Percentiles rank a stretch among this genome's conserved stretches.
Evolutionary conservation across 1,140 invertebrate genomes (phyloP).

Genomic region (Cepaea nemoralis): DNA sequence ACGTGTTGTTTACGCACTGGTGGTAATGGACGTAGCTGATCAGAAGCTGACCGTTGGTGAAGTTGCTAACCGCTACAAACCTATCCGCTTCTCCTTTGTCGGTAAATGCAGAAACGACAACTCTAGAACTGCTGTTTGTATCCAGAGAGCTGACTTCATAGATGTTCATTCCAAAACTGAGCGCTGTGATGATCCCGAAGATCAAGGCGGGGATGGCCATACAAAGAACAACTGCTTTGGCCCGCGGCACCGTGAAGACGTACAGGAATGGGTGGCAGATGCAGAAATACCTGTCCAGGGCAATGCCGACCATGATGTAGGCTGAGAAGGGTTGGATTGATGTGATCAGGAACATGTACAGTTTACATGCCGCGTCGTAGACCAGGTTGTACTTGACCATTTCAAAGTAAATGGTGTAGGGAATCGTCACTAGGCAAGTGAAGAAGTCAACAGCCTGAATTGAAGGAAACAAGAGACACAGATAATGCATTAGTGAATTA

Average conservation of each 20-base stretch:
- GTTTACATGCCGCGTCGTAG: conserved; percentile 58
- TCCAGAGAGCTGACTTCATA: background rate
- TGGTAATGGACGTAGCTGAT: background rate
- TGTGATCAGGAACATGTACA: conserved; percentile 60
- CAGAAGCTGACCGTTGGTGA: background rate
- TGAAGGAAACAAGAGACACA: background rate
- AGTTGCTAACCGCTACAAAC: background rate
- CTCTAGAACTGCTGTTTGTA: background rate
- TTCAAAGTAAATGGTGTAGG: conserved; percentile 56
- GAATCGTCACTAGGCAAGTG: conserved; percentile 57
- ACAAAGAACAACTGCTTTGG: conserved; percentile 52
- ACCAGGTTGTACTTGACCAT: conserved; percentile 42
- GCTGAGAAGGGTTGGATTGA: conserved; percentile 62
- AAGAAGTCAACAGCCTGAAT: conserved; percentile 34
- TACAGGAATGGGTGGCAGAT: conserved; percentile 63
- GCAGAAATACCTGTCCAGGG: conserved; percentile 65
- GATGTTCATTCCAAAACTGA: conserved; percentile 50
- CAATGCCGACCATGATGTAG: conserved; percentile 64
- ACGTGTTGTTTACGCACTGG: conserved; percentile 36
- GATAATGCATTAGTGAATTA: too few species aligned
- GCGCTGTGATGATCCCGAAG: conserved; percentile 58
- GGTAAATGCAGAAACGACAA: background rate
- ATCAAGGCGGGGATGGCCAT: conserved; percentile 50
- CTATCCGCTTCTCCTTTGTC: background rate
- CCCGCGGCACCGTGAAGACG: conserved; percentile 53